These are phyloP conservation scores for Biston stratarius DNA, from an alignment of 2,888 invertebrate genomes.

Conservation along the genomic window DNA sequence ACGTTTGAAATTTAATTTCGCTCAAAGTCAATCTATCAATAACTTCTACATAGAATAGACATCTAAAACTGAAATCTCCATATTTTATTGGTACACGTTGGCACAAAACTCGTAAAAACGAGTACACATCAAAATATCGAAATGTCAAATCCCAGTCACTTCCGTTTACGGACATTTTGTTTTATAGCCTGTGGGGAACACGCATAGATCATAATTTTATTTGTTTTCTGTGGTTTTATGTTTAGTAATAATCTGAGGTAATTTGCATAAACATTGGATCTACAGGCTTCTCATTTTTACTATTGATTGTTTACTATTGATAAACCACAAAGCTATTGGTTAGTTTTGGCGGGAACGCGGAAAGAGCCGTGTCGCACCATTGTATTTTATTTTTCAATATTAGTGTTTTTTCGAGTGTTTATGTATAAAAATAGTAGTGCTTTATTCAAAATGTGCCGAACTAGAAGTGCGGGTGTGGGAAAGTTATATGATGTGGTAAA, in stretches of 20 bases:
- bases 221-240: constrained; percentile 35
- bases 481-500: no score
- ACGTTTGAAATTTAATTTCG: background rate
- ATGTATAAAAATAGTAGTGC: no score
- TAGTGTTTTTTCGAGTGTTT: no score
- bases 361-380: no score
- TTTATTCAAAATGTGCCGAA: no score
- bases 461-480: no score
- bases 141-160: constrained; percentile 41
- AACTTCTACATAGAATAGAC: constrained; percentile 8
- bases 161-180: constrained; percentile 36
- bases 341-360: no score
- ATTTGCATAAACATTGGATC: background rate
- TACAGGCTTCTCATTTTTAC: no score
- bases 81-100: constrained; percentile 39
- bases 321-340: no score
- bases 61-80: constrained; percentile 5
- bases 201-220: constrained; percentile 38
- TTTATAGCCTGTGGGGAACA: constrained; percentile 38
- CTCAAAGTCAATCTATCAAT: background rate
- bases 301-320: no score
- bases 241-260: constrained; percentile 19
- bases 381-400: no score
- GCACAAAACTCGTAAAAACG: constrained; percentile 40
- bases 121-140: constrained; percentile 30